phyloP scores from a whole-genome alignment of 2,113 vertebrate species.

The Sus scrofa region DNA sequence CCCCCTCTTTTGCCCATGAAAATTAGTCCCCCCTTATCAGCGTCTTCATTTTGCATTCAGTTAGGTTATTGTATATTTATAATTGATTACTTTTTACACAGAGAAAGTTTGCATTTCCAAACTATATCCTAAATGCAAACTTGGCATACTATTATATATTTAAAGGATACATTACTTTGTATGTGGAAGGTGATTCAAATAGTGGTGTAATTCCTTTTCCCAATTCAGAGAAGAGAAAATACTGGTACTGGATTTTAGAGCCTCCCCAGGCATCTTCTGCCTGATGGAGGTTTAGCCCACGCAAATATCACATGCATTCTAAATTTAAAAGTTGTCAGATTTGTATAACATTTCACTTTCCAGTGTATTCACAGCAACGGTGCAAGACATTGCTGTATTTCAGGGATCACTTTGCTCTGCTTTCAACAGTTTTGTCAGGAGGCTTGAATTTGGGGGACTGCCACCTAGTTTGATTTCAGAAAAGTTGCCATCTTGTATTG shows the following conservation, averaged over 20 bases:
- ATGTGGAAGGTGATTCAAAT: not conserved
- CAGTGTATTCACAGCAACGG: not conserved
- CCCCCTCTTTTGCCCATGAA: not conserved
- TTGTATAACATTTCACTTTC: not conserved
- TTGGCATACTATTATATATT: not conserved
- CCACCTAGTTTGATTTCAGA: constrained; percentile 39
- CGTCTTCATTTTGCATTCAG: not conserved
- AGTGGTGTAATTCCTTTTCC: not conserved
- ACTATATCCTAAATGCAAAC: not conserved
- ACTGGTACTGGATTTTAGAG: not conserved
- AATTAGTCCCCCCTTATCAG: not conserved
- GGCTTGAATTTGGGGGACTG: not conserved
- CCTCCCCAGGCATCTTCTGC: not conserved
- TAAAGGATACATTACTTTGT: not conserved
- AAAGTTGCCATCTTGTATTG: not conserved
- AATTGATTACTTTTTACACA: not conserved
- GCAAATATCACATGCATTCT: not conserved
- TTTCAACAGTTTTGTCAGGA: constrained; percentile 20
- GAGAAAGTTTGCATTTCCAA: not conserved
- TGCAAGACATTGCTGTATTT: not conserved
- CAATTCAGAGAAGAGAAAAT: not conserved
- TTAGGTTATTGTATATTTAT: not conserved
- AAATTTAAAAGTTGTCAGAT: constrained; percentile 49
- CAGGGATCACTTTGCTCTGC: not conserved
- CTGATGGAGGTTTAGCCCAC: not conserved